phyloP scores from a whole-genome alignment of 37 sponge, comb jelly and placozoan species.

The Ephydatia muelleri region DNA sequence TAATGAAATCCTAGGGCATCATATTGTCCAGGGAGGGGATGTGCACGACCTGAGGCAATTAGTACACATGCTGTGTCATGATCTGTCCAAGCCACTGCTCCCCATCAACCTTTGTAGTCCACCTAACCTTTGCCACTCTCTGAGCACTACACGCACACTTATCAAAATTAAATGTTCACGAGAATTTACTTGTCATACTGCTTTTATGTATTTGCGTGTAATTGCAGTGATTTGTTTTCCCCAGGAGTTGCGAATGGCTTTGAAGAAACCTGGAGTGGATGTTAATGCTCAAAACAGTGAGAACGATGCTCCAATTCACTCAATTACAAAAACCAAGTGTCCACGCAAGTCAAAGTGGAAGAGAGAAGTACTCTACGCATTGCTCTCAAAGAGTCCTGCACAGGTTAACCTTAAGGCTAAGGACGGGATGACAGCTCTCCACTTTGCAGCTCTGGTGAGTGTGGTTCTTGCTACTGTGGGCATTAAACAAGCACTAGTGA shows the following conservation, averaged over 20 bases:
- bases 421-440: conserved; percentile 8
- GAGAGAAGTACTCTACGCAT: background rate
- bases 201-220: background rate
- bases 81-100: too few species aligned
- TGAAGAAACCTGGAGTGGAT: background rate
- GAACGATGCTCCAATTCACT: background rate
- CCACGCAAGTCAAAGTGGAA: conserved; percentile 42
- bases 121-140: background rate
- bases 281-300: background rate
- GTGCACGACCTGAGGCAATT: too few species aligned
- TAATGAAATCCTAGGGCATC: too few species aligned
- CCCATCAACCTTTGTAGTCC: too few species aligned
- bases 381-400: background rate
- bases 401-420: background rate
- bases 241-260: background rate
- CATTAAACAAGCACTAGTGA: background rate
- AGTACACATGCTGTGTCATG: too few species aligned
- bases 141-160: too few species aligned
- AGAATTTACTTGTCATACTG: too few species aligned
- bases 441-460: background rate
- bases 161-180: too few species aligned
- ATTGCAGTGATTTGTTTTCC: background rate
- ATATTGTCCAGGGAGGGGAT: too few species aligned
- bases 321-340: conserved; percentile 17
- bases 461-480: background rate